These are phyloP conservation scores for Periplaneta americana DNA, from an alignment of 1,140 invertebrate genomes.

Conservation along the genomic window DNA sequence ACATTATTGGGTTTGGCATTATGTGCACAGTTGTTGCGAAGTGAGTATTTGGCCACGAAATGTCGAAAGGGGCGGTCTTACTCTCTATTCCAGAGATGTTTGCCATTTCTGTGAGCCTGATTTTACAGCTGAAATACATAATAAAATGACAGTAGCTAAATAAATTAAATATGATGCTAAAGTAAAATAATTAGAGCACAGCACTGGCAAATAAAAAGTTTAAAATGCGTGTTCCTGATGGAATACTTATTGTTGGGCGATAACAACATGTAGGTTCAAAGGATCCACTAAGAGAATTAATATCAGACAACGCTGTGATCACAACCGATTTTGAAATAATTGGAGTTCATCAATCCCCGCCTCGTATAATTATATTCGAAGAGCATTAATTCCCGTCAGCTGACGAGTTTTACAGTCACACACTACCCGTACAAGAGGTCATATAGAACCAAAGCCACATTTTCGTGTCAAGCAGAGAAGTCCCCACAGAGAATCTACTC, in stretches of 20 bases:
- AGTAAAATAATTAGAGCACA: constrained; percentile 48
- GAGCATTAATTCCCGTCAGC: constrained; percentile 72
- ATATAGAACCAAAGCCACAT: background rate
- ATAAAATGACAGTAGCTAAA: constrained; percentile 73
- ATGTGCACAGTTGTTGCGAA: background rate
- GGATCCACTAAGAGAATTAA: constrained; percentile 75
- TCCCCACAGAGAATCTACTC: too few relatives aligned
- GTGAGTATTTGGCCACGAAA: background rate
- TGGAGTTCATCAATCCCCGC: constrained; percentile 70
- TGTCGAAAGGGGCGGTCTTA: constrained; percentile 12
- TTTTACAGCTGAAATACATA: constrained; percentile 56
- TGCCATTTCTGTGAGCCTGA: constrained; percentile 11
- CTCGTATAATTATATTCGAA: constrained; percentile 72
- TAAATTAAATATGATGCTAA: constrained; percentile 66
- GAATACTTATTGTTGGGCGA: constrained; percentile 78
- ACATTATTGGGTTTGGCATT: too few relatives aligned
- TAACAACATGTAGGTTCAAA: constrained; percentile 75
- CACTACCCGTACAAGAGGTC: background rate
- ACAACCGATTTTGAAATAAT: constrained; percentile 62
- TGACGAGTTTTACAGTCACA: constrained; percentile 43
- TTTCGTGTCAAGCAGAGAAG: background rate
- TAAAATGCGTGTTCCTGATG: constrained; percentile 86
- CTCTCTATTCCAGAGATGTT: constrained; percentile 1
- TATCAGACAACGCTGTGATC: constrained; percentile 73
- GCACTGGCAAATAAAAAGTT: constrained; percentile 53